A percentile compares a stretch with the other conserved stretches of the same genome.
phyloP scores from a whole-genome alignment of 2,888 invertebrate species.

The Caenorhabditis macrosperma region DNA sequence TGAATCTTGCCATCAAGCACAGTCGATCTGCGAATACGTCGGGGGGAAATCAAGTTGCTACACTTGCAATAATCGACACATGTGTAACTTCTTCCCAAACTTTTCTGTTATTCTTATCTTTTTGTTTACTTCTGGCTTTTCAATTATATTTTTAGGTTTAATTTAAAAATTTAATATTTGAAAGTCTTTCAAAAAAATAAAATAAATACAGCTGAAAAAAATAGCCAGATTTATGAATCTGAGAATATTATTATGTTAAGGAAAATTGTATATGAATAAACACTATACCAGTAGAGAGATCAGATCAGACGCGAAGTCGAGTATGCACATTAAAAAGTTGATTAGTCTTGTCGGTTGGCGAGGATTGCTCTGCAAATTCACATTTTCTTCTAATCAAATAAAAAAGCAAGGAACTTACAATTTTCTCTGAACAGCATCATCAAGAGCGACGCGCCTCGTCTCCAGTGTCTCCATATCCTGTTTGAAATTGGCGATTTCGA shows the following conservation, averaged over 20 bases:
- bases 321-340: not conserved
- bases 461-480: not conserved
- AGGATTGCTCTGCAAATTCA: not conserved
- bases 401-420: not conserved
- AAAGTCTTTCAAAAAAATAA: not conserved
- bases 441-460: not conserved
- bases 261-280: not conserved
- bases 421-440: not conserved
- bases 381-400: not conserved
- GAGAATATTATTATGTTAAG: too few relatives aligned
- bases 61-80: slow-evolving; percentile 67
- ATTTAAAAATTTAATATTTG: not conserved
- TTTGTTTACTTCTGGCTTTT: not conserved
- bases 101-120: slow-evolving; percentile 6
- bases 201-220: not conserved
- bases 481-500: not conserved
- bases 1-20: slow-evolving; percentile 71
- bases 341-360: not conserved
- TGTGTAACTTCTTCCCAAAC: slow-evolving; percentile 66
- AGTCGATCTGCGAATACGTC: slow-evolving; percentile 67
- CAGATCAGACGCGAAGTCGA: not conserved
- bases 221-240: too few relatives aligned
- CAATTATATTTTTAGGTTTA: not conserved
- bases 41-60: slow-evolving; percentile 66
- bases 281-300: not conserved